Evolutionary conservation across 2,888 invertebrate genomes (phyloP).

Genomic region (Agrenia bidenticulata): DNA sequence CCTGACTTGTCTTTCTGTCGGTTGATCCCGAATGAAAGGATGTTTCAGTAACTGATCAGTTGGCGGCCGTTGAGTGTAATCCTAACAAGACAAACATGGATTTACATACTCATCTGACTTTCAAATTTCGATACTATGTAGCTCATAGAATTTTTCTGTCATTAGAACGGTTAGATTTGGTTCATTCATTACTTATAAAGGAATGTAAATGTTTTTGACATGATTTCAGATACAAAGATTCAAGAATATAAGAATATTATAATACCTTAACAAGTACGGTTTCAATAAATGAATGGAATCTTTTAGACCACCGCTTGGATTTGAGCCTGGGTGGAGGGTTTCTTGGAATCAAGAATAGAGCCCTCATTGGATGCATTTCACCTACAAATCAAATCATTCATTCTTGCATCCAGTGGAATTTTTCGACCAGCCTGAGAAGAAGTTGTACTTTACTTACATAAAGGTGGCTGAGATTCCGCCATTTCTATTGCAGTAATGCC

Average conservation of each 20-base stretch:
- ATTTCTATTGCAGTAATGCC: slow-evolving; percentile 99
- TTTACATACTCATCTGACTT: background rate
- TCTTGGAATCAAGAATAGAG: slow-evolving; percentile 95
- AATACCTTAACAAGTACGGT: slow-evolving; percentile 72
- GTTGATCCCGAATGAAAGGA: slow-evolving; percentile 97
- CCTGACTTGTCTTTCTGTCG: slow-evolving; percentile 90
- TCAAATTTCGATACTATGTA: slow-evolving; percentile 1
- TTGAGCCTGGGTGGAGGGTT: slow-evolving; percentile 87
- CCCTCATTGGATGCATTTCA: slow-evolving; percentile 85
- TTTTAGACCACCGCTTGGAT: slow-evolving; percentile 96
- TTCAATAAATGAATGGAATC: slow-evolving; percentile 96
- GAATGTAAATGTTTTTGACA: too few species aligned
- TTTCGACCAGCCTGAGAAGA: background rate
- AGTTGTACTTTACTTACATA: slow-evolving; percentile 72
- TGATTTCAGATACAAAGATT: too few species aligned
- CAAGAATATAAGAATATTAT: background rate
- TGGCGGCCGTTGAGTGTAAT: slow-evolving; percentile 97
- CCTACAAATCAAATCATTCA: slow-evolving; percentile 29
- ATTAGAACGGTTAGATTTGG: too few species aligned
- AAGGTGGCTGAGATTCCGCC: slow-evolving; percentile 98
- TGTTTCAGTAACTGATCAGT: slow-evolving; percentile 97
- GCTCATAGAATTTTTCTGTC: too few species aligned
- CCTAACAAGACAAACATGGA: slow-evolving; percentile 67
- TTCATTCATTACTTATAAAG: background rate
- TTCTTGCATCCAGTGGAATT: background rate